Base-by-base conservation (phyloP, 2,888 invertebrate species). In the Tridacna gigas region DNA sequence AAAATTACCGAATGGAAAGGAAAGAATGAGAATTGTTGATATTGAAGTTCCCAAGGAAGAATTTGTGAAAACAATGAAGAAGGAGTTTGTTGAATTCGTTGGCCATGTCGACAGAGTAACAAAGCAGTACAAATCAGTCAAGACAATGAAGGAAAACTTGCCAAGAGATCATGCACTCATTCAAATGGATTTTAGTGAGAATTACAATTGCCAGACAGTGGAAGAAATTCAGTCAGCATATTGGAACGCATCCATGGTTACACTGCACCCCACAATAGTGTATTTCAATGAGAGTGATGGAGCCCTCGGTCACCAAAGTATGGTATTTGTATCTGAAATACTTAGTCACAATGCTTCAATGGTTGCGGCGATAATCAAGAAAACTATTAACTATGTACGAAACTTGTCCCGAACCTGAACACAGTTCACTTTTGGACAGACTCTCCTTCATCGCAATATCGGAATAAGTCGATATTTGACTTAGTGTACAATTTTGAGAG, bases 51-150 rank as follows among this genome's bases (percentile, higher is more conserved):
- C 25, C 0, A 45, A 63, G 18, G 45, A 73, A 9, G 66, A 81
- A 18, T 77, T 94, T 90, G 12, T 95, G 94, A 26, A 94, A 95
- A 79, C 94, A 95, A 11, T 95, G 95, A 13, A 85, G 84, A 47
- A 91, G 90, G 82, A 93, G 84, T 83, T 92, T 91, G 88, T 73
- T 11, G 78, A 26, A 84, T 81, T 77, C 60, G 45, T 26, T 45
- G 76, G 0, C 0, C 73, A 79, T 25, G 65, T 71, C 15, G 56
- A 28, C 18, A 45, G 60, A 69, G 69, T 67, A 15, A 78, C 26
- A 20, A 20, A 67, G 12, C 78, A 78, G 22, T 78, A 51, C 28
- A 48, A 20, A 28, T 13, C 56, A 15, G 61, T 76, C 4, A 45
- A 47, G 28, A 0, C 15, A 37, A 76, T 76, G 66, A 76, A 65